phyloP scores from a whole-genome alignment of 2,113 vertebrate species.

The Vireo altiloquus region DNA sequence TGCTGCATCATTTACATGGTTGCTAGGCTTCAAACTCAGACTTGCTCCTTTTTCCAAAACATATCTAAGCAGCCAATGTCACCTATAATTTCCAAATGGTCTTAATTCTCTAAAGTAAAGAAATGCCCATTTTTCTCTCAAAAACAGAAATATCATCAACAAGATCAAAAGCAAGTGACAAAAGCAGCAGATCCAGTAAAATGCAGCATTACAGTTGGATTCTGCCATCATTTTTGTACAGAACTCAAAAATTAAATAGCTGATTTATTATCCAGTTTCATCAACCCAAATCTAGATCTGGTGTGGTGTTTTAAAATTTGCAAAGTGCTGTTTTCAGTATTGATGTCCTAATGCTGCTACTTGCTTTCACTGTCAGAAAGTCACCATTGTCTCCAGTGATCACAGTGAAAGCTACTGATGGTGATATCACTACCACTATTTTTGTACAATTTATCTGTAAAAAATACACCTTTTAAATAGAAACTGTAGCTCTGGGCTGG shows the following conservation, averaged over 20 bases:
- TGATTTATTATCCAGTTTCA: background rate
- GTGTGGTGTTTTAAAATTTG: background rate
- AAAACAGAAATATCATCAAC: background rate
- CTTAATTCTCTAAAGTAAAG: background rate
- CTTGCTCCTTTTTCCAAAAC: background rate
- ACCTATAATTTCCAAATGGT: background rate
- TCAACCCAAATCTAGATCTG: background rate
- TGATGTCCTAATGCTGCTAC: background rate
- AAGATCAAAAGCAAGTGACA: background rate
- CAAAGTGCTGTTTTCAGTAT: background rate
- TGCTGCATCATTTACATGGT: background rate
- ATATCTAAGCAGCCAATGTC: background rate
- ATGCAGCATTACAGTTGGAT: background rate
- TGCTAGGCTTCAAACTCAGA: background rate
- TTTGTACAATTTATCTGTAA: background rate
- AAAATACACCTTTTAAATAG: background rate
- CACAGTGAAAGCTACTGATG: background rate
- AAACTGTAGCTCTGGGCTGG: background rate
- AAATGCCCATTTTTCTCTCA: background rate
- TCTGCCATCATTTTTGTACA: background rate
- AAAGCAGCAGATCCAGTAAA: background rate
- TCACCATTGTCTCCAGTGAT: background rate
- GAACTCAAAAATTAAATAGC: background rate
- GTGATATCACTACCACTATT: background rate
- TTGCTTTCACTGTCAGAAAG: background rate